Evolutionary conservation across 2,888 invertebrate genomes (phyloP), one percentile per base, ranked within the genome.

Genomic region (Liposcelis brunnea): DNA sequence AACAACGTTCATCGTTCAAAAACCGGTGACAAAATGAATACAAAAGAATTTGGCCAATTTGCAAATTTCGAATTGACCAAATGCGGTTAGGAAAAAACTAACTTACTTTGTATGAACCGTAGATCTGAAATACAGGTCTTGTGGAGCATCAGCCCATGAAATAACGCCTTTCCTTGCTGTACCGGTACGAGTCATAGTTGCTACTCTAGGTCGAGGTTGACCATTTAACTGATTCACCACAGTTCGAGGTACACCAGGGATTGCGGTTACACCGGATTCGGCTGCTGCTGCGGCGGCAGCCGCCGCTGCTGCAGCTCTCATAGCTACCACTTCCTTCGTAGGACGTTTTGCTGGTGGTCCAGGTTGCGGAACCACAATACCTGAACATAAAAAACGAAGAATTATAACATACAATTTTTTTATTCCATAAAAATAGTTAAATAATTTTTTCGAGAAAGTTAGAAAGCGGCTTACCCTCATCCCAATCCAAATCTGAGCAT

Each of bases 141-240:
- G 94, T 16, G 93, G 93, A 47, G 93, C 93, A 66, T 95, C 94
- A 81, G 91, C 90, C 91, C 91, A 93, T 60, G 90, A 91, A 62
- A 93, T 89, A 56, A 91, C 87, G 67, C 89, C 90, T 59, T 91
- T 89, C 43, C 87, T 75, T 31, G 75, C 75, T 48, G 75, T 74
- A 31, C 77, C 76, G 16, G 81, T 77, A 49, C 84, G 74, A 48
- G 82, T 78, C 65, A 83, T 78, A 57, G 79, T 75, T 54, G 83
- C 75, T 56, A 80, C 77, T 12, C 38, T 43, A 18, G 50, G 48
- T 63, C 83, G 81, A 54, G 83, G 83, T 69, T 81, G 85, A 57
- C 77, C 89, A 69, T 80, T 89, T 55, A 79, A 77, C 75, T 74
- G 67, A 53, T 55, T 57, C 32, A 59, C 52, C 37, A 50, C 62